A percentile compares a stretch with the other conserved stretches of the same genome.
Evolutionary conservation across 2,797 vertebrate genomes (phyloP).

Genomic region (Eulemur coronatus): DNA sequence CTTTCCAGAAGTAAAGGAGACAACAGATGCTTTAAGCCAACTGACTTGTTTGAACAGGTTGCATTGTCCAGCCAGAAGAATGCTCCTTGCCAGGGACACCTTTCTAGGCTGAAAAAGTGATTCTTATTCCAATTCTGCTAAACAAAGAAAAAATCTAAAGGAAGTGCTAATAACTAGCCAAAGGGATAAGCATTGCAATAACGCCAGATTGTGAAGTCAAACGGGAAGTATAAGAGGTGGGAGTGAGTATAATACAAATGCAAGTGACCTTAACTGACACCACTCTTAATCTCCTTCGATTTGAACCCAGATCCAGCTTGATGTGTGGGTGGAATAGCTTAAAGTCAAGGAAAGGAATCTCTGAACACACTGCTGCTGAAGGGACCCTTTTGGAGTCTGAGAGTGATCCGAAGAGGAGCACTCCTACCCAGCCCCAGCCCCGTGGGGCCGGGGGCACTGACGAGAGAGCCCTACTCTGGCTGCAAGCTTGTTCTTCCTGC

Average conservation of each 20-base stretch:
- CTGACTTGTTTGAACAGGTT: neutral
- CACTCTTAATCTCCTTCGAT: neutral
- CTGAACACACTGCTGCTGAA: neutral
- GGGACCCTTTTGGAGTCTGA: neutral
- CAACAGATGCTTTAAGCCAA: neutral
- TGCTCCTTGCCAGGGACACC: neutral
- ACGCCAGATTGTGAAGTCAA: neutral
- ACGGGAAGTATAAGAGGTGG: neutral
- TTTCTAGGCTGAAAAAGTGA: neutral
- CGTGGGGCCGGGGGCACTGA: neutral
- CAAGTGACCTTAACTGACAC: neutral
- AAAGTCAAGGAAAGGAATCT: neutral
- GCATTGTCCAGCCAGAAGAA: neutral
- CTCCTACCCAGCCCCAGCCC: neutral
- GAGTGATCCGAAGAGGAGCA: neutral
- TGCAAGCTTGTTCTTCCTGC: neutral
- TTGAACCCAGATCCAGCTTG: neutral
- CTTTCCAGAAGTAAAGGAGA: neutral
- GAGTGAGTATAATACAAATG: neutral
- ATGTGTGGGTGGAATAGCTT: neutral
- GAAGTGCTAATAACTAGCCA: slow-evolving; percentile 9
- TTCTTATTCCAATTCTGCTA: neutral
- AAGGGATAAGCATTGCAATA: neutral
- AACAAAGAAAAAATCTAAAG: neutral
- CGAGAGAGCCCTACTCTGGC: neutral